phyloP scores from a whole-genome alignment of 1,140 invertebrate species.

The Nilaparvata lugens region DNA sequence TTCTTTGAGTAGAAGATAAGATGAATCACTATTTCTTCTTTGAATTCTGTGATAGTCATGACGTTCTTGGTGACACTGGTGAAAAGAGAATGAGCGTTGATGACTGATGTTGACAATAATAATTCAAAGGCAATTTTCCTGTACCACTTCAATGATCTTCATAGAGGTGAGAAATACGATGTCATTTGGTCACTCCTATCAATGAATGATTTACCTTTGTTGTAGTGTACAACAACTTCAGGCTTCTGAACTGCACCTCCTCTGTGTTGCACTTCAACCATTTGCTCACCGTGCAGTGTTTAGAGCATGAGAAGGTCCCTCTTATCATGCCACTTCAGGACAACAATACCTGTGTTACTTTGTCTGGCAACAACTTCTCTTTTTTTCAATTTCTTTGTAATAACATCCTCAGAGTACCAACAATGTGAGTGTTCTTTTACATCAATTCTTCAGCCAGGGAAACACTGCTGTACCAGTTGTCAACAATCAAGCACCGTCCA shows the following conservation, averaged over 20 bases:
- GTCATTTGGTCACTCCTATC: no score
- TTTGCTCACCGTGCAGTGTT: neutral
- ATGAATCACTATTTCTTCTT: no score
- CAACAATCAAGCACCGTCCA: neutral
- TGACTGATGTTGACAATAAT: no score
- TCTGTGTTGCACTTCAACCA: neutral
- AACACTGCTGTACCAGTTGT: neutral
- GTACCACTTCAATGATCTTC: no score
- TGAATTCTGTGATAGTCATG: no score
- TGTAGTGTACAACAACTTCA: no score
- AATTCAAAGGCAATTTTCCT: no score
- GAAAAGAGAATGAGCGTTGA: no score
- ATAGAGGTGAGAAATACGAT: no score
- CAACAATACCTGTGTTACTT: neutral
- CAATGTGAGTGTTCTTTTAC: neutral
- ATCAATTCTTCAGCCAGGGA: neutral
- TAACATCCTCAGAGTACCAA: neutral
- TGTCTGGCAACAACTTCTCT: neutral
- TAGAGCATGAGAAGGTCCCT: neutral
- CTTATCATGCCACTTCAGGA: neutral
- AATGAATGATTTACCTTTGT: no score
- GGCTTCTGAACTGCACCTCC: neutral
- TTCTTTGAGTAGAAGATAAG: no score
- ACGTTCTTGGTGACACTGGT: no score
- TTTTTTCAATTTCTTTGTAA: neutral